A percentile compares a stretch with the other conserved stretches of the same genome.
These are phyloP conservation scores for Vanacampus margaritifer DNA, from an alignment of 2,113 vertebrate genomes.

Conservation along the genomic window DNA sequence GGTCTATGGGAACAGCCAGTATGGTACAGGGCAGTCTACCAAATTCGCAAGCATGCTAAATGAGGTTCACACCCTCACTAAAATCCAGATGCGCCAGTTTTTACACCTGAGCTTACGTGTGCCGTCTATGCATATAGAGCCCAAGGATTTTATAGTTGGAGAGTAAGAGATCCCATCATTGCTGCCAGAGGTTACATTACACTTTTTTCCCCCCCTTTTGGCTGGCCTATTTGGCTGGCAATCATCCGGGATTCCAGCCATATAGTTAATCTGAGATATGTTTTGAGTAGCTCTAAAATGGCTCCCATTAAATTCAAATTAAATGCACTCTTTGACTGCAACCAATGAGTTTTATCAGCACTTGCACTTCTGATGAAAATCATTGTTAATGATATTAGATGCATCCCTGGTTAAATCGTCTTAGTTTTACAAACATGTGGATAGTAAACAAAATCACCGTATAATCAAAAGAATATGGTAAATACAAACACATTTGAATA, in stretches of 20 bases:
- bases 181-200: slow-evolving; percentile 4
- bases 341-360: not conserved
- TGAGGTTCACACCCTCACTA: too few species aligned
- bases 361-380: not conserved
- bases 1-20: too few species aligned
- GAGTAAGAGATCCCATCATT: slow-evolving; percentile 28
- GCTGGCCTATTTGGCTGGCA: slow-evolving; percentile 6
- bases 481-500: too few species aligned
- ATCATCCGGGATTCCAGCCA: slow-evolving; percentile 1
- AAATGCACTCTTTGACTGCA: not conserved
- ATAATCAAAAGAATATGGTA: too few species aligned
- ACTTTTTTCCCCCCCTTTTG: not conserved
- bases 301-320: not conserved
- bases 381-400: too few species aligned
- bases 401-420: not conserved
- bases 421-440: not conserved
- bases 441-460: too few species aligned
- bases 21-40: too few species aligned
- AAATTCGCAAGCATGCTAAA: too few species aligned
- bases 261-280: slow-evolving; percentile 1
- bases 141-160: slow-evolving; percentile 5
- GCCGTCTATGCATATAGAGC: too few species aligned
- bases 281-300: not conserved
- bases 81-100: too few species aligned
- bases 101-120: too few species aligned